Base-by-base conservation (phyloP, 2,888 invertebrate genomes). In the Eretmocerus hayati region DNA sequence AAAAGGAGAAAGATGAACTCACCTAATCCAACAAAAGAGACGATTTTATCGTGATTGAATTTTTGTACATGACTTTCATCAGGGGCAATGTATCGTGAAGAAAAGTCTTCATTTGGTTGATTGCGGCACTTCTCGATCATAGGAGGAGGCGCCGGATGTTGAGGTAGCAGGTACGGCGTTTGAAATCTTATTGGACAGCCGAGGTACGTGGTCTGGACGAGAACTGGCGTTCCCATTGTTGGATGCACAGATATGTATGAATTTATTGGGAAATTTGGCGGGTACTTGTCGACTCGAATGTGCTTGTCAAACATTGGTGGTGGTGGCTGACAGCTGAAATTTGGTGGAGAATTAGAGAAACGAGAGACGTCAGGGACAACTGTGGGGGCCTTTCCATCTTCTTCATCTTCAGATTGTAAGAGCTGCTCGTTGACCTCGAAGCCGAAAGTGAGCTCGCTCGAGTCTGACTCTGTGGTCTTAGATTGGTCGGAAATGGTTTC, bases 341-440 rank as follows among this genome's bases (percentile, higher is more conserved):
- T 63, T 11, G 62, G 56, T 13, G 62, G 57, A 18, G 61, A 60
- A 53, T 65, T 66, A 31, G 61, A 49, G 42, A 60, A 66, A 22
- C 56, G 56, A 15, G 48, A 44, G 8, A 51, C n/a, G 9, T 54
- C 54, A 11, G 59, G 55, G 49, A 52, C 57, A 13, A 58, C 50
- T 46, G 45, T 52, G 9, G 57, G 54, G 11, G 58, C 57, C 30
- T 55, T 51, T 23, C 50, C 54, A n/a, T 63, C 63, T 22, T 57
- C 58, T 16, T 62, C 64, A 19, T 65, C 63, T 23, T 70, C 72
- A 4, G 74, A 74, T 50, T 76, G 74, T 61, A 86, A 72, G 61
- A 87, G 75, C 67, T 83, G 81, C 71, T 85, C 83, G 72, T 87
- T 85, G 52, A 87, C 75, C 65, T 85, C 87, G 72, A 87, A 87